Evolutionary conservation across 2,888 invertebrate genomes (phyloP).

Genomic region (Oligia fasciuncula): DNA sequence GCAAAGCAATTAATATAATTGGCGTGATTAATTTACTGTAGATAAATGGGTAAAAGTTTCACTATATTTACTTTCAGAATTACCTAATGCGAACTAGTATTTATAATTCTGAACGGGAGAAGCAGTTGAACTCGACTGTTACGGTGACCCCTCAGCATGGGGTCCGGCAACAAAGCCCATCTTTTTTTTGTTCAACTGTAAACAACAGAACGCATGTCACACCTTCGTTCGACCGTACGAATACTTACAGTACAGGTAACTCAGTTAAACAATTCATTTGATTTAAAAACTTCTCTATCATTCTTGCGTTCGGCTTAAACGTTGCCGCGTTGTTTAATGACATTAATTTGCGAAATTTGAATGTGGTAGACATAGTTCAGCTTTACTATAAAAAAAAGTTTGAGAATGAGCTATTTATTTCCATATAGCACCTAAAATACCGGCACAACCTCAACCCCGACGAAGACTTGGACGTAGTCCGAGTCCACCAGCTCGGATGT

Average conservation of each 20-base stretch:
- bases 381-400: background rate
- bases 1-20: slow-evolving; percentile 15
- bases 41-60: background rate
- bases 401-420: background rate
- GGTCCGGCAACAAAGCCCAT: slow-evolving; percentile 60
- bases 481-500: slow-evolving; percentile 75
- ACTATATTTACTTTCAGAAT: slow-evolving; percentile 68
- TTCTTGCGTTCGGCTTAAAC: background rate
- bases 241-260: slow-evolving; percentile 68
- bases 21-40: background rate
- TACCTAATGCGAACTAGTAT: slow-evolving; percentile 77
- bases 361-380: background rate
- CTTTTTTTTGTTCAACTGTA: slow-evolving; percentile 19
- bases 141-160: slow-evolving; percentile 75
- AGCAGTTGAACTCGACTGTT: slow-evolving; percentile 72
- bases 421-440: slow-evolving; percentile 64
- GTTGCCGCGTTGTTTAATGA: too few relatives aligned
- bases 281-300: background rate
- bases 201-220: slow-evolving; percentile 59
- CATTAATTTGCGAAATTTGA: background rate
- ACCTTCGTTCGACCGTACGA: slow-evolving; percentile 57
- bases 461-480: slow-evolving; percentile 86
- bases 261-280: background rate
- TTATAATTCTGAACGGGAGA: slow-evolving; percentile 71
- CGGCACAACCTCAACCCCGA: slow-evolving; percentile 70